These are phyloP conservation scores for Scaeva pyrastri DNA, from an alignment of 2,888 invertebrate species.

Conservation along the genomic window DNA sequence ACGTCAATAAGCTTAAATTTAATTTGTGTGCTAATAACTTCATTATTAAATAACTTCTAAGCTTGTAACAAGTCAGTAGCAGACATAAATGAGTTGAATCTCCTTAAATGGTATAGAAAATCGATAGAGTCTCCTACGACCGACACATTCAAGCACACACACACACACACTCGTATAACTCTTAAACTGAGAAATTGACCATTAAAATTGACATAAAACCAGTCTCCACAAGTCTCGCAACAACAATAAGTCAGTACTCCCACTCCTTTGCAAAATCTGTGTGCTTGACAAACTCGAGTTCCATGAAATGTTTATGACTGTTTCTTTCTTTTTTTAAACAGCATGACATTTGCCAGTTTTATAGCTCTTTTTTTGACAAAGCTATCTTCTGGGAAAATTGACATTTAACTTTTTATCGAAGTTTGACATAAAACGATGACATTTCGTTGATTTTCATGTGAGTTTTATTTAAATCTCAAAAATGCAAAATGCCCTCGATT, in stretches of 20 bases:
- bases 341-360: slow-evolving; percentile 15
- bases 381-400: background rate
- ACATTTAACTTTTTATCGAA: slow-evolving; percentile 15
- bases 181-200: background rate
- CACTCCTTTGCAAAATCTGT: background rate
- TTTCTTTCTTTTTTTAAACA: background rate
- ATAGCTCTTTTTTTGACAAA: background rate
- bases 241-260: background rate
- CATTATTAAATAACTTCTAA: background rate
- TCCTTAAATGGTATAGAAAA: slow-evolving; percentile 31
- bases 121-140: slow-evolving; percentile 2
- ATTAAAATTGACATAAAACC: slow-evolving; percentile 3
- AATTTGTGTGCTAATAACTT: background rate
- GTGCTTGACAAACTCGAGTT: slow-evolving; percentile 32
- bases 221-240: background rate
- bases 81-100: background rate
- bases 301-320: slow-evolving; percentile 51
- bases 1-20: background rate
- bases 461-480: slow-evolving; percentile 21
- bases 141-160: background rate
- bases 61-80: background rate
- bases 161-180: background rate
- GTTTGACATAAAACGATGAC: slow-evolving; percentile 2
- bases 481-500: slow-evolving; percentile 40
- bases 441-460: slow-evolving; percentile 16